Evolutionary conservation across 2,888 invertebrate genomes (phyloP).

Genomic region (Cacoxenus indagator): DNA sequence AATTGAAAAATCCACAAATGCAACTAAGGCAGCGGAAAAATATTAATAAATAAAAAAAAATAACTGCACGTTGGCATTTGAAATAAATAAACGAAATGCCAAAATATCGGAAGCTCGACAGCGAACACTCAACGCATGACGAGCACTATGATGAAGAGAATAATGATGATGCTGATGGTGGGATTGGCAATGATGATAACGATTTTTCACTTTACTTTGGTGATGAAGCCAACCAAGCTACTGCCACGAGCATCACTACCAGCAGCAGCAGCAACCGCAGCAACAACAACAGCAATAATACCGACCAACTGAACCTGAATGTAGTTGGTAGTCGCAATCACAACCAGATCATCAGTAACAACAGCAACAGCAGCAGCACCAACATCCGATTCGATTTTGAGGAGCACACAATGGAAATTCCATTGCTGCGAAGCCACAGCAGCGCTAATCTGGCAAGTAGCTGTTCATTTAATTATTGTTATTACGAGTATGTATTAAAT

Average conservation of each 20-base stretch:
- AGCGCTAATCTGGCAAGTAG: constrained; percentile 41
- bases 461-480: constrained; percentile 32
- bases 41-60: constrained; percentile 22
- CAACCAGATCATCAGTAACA: constrained; percentile 24
- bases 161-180: not conserved
- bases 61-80: constrained; percentile 20
- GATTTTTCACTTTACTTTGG: constrained; percentile 46
- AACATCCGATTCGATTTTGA: constrained; percentile 38
- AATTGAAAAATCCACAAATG: constrained; percentile 20
- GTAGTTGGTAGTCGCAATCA: constrained; percentile 36
- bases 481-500: constrained; percentile 1
- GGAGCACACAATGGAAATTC: constrained; percentile 60
- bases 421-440: constrained; percentile 45
- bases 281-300: constrained; percentile 35
- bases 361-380: constrained; percentile 24
- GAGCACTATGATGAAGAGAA: constrained; percentile 45
- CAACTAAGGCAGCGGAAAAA: not conserved
- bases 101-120: constrained; percentile 59
- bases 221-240: constrained; percentile 29
- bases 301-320: constrained; percentile 41
- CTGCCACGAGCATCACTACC: constrained; percentile 25
- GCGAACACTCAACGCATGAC: constrained; percentile 41
- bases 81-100: constrained; percentile 45
- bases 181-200: constrained; percentile 42
- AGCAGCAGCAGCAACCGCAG: constrained; percentile 15